phyloP scores from a whole-genome alignment of 2,888 invertebrate species.

The Melanargia galathea region DNA sequence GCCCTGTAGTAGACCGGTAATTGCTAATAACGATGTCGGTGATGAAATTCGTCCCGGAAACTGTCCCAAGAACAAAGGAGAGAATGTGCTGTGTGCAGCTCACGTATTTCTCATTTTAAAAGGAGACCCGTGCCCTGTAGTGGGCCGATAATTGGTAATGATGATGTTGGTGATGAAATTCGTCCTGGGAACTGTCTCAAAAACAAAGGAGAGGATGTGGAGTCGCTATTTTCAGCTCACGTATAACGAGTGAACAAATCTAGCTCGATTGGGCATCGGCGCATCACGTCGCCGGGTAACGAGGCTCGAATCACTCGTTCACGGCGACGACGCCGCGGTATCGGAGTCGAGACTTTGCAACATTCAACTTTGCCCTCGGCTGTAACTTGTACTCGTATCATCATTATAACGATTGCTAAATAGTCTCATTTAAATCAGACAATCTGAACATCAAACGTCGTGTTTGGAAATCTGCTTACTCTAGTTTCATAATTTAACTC shows the following conservation, averaged over 20 bases:
- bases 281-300: conserved; percentile 38
- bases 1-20: too few relatives aligned
- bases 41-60: too few relatives aligned
- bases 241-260: conserved; percentile 36
- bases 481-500: conserved; percentile 4
- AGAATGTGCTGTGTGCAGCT: too few relatives aligned
- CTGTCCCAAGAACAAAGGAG: too few relatives aligned
- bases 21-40: too few relatives aligned
- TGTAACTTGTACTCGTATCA: conserved; percentile 11
- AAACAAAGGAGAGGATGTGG: not conserved
- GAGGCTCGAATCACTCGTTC: conserved; percentile 39
- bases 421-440: conserved; percentile 11
- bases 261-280: conserved; percentile 33
- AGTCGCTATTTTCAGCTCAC: conserved; percentile 18
- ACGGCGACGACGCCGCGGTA: conserved; percentile 31
- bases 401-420: conserved; percentile 24
- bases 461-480: not conserved
- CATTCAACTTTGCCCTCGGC: conserved; percentile 39
- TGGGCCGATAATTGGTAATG: too few relatives aligned
- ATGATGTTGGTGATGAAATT: not conserved
- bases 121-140: not conserved
- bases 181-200: not conserved
- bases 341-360: conserved; percentile 35
- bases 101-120: too few relatives aligned
- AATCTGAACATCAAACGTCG: not conserved